Percentiles rank a stretch among this genome's conserved stretches.
Evolutionary conservation across 2,113 vertebrate species (phyloP).

Genomic region (Myrmecophaga tridactyla): DNA sequence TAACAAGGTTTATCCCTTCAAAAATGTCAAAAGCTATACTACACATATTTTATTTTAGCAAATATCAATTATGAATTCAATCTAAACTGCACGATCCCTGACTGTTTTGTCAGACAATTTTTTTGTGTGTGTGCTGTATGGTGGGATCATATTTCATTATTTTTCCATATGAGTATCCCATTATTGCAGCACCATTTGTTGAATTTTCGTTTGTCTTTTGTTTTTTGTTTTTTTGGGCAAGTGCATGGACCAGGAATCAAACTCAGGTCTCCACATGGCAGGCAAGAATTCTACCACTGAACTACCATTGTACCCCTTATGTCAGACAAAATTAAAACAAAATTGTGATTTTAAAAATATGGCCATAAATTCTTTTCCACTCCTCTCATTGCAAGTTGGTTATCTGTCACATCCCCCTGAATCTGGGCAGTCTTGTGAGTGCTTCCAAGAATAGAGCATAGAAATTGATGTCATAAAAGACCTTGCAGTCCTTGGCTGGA

Average conservation of each 20-base stretch:
- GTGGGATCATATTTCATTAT: too few species aligned
- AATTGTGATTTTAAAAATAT: too few species aligned
- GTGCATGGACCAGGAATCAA: too few species aligned
- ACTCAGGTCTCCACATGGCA: too few species aligned
- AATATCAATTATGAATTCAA: slow-evolving; percentile 29
- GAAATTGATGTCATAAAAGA: not conserved
- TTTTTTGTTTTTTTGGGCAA: too few species aligned
- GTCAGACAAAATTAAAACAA: slow-evolving; percentile 4
- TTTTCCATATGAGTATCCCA: too few species aligned
- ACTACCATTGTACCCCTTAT: too few species aligned
- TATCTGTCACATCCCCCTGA: not conserved
- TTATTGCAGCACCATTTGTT: too few species aligned
- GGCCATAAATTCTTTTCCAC: not conserved
- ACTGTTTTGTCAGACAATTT: not conserved
- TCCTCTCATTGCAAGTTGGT: not conserved
- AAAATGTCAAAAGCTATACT: not conserved
- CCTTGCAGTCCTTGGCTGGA: not conserved
- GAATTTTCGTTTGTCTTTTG: too few species aligned
- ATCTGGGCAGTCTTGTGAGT: not conserved
- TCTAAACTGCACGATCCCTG: not conserved
- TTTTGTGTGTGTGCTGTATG: too few species aligned
- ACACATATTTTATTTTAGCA: not conserved
- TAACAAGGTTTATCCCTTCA: not conserved
- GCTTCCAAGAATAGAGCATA: not conserved
- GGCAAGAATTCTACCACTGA: too few species aligned